phyloP scores from a whole-genome alignment of 1,140 invertebrate genomes.

The Chironomus striatipennis region DNA sequence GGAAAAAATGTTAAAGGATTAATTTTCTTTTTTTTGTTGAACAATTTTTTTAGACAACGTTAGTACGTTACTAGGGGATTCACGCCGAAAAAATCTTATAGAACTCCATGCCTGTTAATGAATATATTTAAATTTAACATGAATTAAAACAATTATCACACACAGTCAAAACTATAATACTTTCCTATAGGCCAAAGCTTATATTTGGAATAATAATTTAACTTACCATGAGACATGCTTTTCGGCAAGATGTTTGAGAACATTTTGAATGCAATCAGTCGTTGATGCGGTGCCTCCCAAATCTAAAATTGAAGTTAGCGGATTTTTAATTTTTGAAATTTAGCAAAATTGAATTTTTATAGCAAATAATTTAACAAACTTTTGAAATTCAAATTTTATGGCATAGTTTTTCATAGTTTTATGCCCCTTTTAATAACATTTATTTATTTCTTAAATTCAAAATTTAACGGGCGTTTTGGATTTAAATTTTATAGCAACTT shows the following conservation, averaged over 20 bases:
- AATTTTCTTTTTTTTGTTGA: too few species aligned
- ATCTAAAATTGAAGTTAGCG: constrained; percentile 44
- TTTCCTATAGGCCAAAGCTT: too few species aligned
- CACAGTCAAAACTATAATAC: neutral
- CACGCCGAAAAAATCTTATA: neutral
- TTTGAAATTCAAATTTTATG: too few species aligned
- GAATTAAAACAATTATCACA: neutral
- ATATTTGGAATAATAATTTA: neutral
- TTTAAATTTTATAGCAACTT: too few species aligned
- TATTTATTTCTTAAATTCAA: too few species aligned
- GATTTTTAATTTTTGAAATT: too few species aligned
- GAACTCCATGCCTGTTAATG: neutral
- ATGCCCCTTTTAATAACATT: too few species aligned
- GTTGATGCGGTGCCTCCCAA: constrained; percentile 56
- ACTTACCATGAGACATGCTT: constrained; percentile 40
- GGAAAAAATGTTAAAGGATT: neutral
- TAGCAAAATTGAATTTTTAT: too few species aligned
- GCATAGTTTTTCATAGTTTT: too few species aligned
- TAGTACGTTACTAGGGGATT: neutral
- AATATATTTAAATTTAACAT: neutral
- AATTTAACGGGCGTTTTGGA: too few species aligned
- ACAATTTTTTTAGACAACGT: too few species aligned
- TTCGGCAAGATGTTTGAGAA: constrained; percentile 51
- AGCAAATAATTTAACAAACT: too few species aligned
- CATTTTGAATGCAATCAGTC: constrained; percentile 58